These are phyloP conservation scores for Zosterops pallidus DNA, from an alignment of 2,113 vertebrate genomes.

Conservation along the genomic window DNA sequence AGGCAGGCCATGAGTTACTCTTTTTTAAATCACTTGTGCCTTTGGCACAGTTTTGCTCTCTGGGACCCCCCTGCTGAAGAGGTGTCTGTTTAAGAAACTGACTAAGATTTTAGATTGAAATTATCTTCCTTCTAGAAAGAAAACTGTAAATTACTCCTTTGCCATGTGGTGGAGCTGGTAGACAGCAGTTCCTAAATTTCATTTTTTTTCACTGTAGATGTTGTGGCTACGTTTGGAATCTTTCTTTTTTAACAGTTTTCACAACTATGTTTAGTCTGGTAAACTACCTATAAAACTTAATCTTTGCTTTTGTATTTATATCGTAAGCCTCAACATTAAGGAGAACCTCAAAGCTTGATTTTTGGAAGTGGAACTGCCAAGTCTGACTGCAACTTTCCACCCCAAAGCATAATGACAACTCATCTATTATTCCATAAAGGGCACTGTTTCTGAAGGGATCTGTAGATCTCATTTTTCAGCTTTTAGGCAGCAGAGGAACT, in stretches of 20 bases:
- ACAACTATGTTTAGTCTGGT: slow-evolving; percentile 63
- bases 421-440: slow-evolving; percentile 43
- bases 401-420: background rate
- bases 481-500: background rate
- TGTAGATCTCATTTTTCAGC: slow-evolving; percentile 2
- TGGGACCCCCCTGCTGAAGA: background rate
- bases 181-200: slow-evolving; percentile 30
- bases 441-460: background rate
- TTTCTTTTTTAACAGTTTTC: slow-evolving; percentile 18
- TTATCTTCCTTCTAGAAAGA: background rate
- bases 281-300: slow-evolving; percentile 60
- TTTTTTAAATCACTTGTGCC: background rate
- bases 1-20: background rate
- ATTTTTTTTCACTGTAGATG: background rate
- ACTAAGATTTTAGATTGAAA: background rate
- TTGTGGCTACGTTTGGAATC: slow-evolving; percentile 35
- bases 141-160: slow-evolving; percentile 40
- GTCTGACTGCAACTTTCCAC: slow-evolving; percentile 39
- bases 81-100: background rate
- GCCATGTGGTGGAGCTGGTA: slow-evolving; percentile 71
- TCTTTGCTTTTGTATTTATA: slow-evolving; percentile 46
- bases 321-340: background rate
- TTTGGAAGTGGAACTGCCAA: slow-evolving; percentile 10
- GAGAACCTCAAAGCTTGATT: slow-evolving; percentile 35
- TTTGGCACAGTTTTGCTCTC: background rate